phyloP scores from a whole-genome alignment of 2,113 vertebrate species.

The Cynoglossus semilaevis region DNA sequence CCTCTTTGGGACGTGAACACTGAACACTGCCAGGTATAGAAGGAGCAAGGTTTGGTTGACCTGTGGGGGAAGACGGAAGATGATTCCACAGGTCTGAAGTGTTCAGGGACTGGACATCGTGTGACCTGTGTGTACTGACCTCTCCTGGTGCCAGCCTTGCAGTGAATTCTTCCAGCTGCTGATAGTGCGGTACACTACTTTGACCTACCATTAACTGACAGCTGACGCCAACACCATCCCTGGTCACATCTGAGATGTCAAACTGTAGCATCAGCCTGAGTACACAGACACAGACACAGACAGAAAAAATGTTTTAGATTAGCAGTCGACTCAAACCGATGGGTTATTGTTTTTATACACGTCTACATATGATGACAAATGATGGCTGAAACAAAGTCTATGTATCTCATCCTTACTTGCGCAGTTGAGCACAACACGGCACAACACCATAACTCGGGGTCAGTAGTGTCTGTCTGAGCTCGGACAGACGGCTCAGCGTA shows the following conservation, averaged over 20 bases:
- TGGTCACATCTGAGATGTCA: slow-evolving; percentile 88
- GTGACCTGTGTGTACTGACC: no score
- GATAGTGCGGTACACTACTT: slow-evolving; percentile 97
- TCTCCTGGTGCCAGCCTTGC: slow-evolving; percentile 92
- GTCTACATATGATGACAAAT: no score
- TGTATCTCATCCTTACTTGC: slow-evolving; percentile 78
- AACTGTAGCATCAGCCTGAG: slow-evolving; percentile 85
- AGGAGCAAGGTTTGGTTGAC: slow-evolving; percentile 93
- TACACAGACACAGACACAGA: neutral
- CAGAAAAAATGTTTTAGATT: no score
- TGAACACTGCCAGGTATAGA: slow-evolving; percentile 92
- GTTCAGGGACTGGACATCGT: no score
- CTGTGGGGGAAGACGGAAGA: slow-evolving; percentile 30
- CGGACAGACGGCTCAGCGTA: slow-evolving; percentile 83
- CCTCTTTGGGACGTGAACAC: slow-evolving; percentile 87
- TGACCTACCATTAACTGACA: slow-evolving; percentile 96
- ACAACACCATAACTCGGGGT: slow-evolving; percentile 92
- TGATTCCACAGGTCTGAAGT: no score
- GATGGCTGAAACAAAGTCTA: no score
- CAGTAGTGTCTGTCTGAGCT: slow-evolving; percentile 90
- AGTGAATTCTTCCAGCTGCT: slow-evolving; percentile 90
- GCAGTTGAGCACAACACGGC: slow-evolving; percentile 89
- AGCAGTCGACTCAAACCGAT: no score
- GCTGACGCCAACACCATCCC: slow-evolving; percentile 85
- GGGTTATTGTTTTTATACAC: no score